Conservation (phyloP, 2,888 invertebrate genomes). For the Melinaea menophilus region DNA sequence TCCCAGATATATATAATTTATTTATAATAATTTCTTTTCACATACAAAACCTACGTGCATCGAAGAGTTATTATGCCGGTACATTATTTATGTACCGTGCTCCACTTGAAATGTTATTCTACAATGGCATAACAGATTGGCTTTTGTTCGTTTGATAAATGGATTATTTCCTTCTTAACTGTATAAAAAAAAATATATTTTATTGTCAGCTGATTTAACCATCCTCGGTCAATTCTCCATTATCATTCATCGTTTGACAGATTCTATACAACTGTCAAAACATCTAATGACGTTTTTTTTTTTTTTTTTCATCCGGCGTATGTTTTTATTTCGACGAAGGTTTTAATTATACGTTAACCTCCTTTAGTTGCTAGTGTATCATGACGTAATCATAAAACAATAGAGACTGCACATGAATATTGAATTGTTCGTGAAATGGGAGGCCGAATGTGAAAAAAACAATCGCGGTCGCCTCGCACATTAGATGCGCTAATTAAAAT, state of each 20-base stretch:
- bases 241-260: background rate
- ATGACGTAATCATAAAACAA: background rate
- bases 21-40: too few relatives aligned
- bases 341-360: background rate
- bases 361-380: too few relatives aligned
- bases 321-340: background rate
- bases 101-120: background rate
- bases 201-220: too few relatives aligned
- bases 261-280: too few relatives aligned
- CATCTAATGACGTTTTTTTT: too few relatives aligned
- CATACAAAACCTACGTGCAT: too few relatives aligned
- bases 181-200: too few relatives aligned
- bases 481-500: slow-evolving; percentile 31
- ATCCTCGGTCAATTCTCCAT: too few relatives aligned
- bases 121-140: slow-evolving; percentile 7
- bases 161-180: slow-evolving; percentile 1
- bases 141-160: slow-evolving; percentile 5
- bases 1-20: background rate
- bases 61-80: background rate
- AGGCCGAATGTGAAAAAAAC: slow-evolving; percentile 14
- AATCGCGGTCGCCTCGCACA: slow-evolving; percentile 18
- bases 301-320: too few relatives aligned
- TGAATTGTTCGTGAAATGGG: slow-evolving; percentile 1
- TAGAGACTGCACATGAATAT: background rate
- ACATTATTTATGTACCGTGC: slow-evolving; percentile 4